Conservation (phyloP, 2,113 vertebrate genomes). For the Chloropsis hardwickii region DNA sequence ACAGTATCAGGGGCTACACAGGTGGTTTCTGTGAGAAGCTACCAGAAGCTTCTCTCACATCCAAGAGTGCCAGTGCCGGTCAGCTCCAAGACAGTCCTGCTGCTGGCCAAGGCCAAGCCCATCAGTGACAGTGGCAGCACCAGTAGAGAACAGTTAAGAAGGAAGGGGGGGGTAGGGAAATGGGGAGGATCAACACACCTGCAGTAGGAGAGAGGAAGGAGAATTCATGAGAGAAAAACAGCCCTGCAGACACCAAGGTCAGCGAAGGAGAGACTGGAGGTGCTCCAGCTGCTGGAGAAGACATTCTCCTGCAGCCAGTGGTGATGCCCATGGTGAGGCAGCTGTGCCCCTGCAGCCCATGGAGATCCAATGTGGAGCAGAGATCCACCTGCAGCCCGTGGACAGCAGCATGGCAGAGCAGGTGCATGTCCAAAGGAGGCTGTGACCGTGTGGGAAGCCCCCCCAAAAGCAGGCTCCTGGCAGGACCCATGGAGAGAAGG, state of each 20-base stretch:
- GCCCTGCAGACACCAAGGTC: not conserved
- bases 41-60: not conserved
- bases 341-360: not conserved
- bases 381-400: not conserved
- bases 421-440: not conserved
- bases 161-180: fast-evolving
- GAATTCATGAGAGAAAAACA: not conserved
- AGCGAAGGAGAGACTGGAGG: not conserved
- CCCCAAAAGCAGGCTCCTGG: not conserved
- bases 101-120: not conserved
- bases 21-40: not conserved
- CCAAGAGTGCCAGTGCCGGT: not conserved
- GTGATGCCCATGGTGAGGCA: not conserved
- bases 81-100: not conserved
- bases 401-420: not conserved
- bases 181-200: not conserved
- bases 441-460: fast-evolving
- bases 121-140: not conserved
- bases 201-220: not conserved
- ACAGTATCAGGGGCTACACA: not conserved
- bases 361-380: not conserved
- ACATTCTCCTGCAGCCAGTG: not conserved
- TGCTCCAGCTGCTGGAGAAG: not conserved
- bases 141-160: not conserved
- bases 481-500: not conserved